A percentile compares a stretch with the other conserved stretches of the same genome.
Evolutionary conservation across 1,140 invertebrate species (phyloP).

Genomic region (Akabosia matsudoensis): DNA sequence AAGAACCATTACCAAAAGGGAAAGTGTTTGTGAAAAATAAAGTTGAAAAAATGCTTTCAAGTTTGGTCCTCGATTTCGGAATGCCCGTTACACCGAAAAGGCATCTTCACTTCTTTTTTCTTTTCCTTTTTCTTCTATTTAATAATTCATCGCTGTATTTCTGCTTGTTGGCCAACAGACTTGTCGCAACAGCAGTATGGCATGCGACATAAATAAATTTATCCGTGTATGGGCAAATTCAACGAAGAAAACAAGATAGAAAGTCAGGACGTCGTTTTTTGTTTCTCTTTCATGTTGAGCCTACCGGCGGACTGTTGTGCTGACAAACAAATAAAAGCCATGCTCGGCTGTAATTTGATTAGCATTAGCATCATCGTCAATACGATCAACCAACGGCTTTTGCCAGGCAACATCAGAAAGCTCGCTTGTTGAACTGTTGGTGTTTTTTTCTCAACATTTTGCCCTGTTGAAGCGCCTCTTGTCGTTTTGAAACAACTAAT

Average conservation of each 20-base stretch:
- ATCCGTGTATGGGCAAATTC: not conserved
- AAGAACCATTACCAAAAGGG: not conserved
- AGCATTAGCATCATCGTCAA: not conserved
- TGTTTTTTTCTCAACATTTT: not conserved
- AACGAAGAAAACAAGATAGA: not conserved
- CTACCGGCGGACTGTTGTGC: not conserved
- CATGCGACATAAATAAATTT: not conserved
- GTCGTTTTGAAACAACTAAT: too few species aligned
- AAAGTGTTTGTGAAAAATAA: not conserved
- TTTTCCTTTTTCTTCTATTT: not conserved
- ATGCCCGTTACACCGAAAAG: not conserved
- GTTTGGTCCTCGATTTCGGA: not conserved
- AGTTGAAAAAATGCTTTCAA: not conserved
- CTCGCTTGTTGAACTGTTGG: too few species aligned
- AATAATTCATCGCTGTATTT: not conserved
- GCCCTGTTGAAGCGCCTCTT: too few species aligned
- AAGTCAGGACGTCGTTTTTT: not conserved
- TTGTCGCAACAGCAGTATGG: not conserved
- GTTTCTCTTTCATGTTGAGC: not conserved
- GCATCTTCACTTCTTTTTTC: not conserved
- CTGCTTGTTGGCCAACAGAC: not conserved
- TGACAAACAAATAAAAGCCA: not conserved
- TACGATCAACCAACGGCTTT: not conserved
- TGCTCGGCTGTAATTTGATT: not conserved
- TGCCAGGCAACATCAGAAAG: not conserved